Conservation (phyloP, 1,140 invertebrate genomes). For the Lasioglossum baleicum region DNA sequence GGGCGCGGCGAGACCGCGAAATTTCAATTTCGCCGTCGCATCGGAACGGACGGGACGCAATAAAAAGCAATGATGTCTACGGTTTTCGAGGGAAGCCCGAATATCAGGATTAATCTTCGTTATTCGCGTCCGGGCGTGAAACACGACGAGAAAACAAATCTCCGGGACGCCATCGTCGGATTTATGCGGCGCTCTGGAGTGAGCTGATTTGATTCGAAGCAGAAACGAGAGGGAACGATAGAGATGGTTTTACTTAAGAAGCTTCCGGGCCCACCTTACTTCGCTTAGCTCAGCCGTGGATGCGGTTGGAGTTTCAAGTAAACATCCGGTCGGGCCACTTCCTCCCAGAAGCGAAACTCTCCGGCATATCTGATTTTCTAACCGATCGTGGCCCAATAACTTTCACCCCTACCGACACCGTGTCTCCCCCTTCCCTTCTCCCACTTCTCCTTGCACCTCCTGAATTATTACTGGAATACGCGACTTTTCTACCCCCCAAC, state of each 20-base stretch:
- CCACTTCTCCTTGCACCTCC: background rate
- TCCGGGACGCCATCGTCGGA: constrained; percentile 30
- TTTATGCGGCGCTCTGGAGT: constrained; percentile 46
- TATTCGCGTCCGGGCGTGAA: constrained; percentile 47
- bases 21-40: background rate
- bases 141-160: constrained; percentile 58
- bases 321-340: constrained; percentile 63
- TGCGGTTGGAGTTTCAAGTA: constrained; percentile 69
- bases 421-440: background rate
- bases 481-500: background rate
- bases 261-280: constrained; percentile 62
- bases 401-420: constrained; percentile 21
- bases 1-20: no score
- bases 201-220: constrained; percentile 52
- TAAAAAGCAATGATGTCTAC: constrained; percentile 26
- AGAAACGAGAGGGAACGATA: constrained; percentile 24
- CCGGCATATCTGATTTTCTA: constrained; percentile 64
- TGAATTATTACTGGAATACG: constrained; percentile 44
- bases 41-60: background rate
- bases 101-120: constrained; percentile 58
- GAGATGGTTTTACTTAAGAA: constrained; percentile 66
- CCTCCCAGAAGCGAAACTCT: constrained; percentile 58
- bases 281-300: constrained; percentile 58
- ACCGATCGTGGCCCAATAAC: constrained; percentile 61
- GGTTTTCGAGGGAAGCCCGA: background rate